Evolutionary conservation across 2,888 invertebrate genomes (phyloP).

Genomic region (Rhagophthalmus giganteus): DNA sequence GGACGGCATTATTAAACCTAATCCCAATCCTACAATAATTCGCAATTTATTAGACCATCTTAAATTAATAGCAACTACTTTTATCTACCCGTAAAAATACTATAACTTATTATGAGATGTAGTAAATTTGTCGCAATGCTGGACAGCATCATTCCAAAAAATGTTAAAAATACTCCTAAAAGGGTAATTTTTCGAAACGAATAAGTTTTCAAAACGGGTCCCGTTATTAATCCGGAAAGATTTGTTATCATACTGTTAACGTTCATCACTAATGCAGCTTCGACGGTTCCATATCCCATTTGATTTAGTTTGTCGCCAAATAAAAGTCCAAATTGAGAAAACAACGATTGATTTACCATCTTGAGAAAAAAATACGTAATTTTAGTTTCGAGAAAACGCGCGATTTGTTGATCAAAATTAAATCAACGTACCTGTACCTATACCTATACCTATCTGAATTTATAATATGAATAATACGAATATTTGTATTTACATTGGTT

Average conservation of each 20-base stretch:
- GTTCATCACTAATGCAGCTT: constrained; percentile 69
- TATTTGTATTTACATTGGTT: constrained; percentile 63
- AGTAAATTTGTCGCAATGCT: constrained; percentile 58
- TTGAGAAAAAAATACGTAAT: constrained; percentile 30
- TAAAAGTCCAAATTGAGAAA: constrained; percentile 70
- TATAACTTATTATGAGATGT: constrained; percentile 61
- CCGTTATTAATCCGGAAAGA: constrained; percentile 69
- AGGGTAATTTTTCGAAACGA: constrained; percentile 61
- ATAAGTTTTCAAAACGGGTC: constrained; percentile 65
- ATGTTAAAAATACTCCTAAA: constrained; percentile 59
- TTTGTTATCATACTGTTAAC: constrained; percentile 67
- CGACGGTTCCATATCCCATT: constrained; percentile 67
- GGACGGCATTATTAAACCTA: constrained; percentile 72
- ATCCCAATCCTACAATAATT: constrained; percentile 62
- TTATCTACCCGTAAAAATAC: constrained; percentile 58
- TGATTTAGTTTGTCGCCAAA: constrained; percentile 67
- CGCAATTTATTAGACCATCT: constrained; percentile 11
- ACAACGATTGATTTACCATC: constrained; percentile 71
- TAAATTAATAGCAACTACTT: constrained; percentile 14
- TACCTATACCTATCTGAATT: no score
- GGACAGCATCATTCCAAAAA: constrained; percentile 59
- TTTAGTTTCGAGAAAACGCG: no score
- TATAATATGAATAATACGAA: no score
- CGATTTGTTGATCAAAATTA: no score
- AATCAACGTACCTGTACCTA: no score